Evolutionary conservation across 1,140 invertebrate genomes (phyloP).

Genomic region (Caenorhabditis elegans): DNA sequence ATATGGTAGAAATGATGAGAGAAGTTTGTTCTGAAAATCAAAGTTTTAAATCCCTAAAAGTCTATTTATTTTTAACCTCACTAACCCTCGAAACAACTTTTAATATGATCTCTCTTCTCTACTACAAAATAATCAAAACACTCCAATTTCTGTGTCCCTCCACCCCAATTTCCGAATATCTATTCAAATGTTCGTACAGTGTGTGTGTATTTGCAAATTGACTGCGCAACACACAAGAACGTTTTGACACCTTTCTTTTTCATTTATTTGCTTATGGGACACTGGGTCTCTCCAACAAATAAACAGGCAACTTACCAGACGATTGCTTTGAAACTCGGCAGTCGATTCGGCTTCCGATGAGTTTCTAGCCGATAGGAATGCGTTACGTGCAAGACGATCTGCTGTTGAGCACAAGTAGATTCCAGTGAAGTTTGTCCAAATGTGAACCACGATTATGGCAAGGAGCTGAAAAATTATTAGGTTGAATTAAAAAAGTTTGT

Average conservation of each 20-base stretch:
- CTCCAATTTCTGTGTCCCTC: not conserved
- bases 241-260: slow-evolving; percentile 19
- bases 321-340: slow-evolving; percentile 44
- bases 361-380: slow-evolving; percentile 63
- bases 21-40: slow-evolving; percentile 55
- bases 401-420: slow-evolving; percentile 55
- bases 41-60: not conserved
- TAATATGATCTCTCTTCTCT: not conserved
- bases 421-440: slow-evolving; percentile 63
- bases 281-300: not conserved
- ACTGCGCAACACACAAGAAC: not conserved
- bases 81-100: not conserved
- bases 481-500: too few species aligned
- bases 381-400: slow-evolving; percentile 54
- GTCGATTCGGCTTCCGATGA: slow-evolving; percentile 55
- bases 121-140: slow-evolving; percentile 31
- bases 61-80: not conserved
- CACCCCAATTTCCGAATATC: not conserved
- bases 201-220: slow-evolving; percentile 4
- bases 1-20: slow-evolving; percentile 53
- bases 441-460: slow-evolving; percentile 57
- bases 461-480: slow-evolving; percentile 54
- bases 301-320: slow-evolving; percentile 50
- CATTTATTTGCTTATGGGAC: not conserved
- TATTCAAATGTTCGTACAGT: slow-evolving; percentile 14